Evolutionary conservation across 2,888 invertebrate genomes (phyloP).

Genomic region (Epinotia demarniana): DNA sequence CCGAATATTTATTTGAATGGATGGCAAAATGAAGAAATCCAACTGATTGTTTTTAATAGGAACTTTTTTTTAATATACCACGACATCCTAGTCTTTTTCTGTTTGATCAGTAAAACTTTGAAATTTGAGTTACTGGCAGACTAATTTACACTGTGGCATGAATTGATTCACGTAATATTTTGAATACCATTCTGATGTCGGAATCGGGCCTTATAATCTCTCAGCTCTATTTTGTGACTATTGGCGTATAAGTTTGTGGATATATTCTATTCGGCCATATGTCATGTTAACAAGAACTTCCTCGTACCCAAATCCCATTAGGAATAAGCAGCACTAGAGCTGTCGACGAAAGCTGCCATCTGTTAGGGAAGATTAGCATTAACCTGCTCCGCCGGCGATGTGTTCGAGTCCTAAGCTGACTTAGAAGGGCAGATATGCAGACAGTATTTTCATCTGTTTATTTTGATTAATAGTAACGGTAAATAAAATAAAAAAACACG

Average conservation of each 20-base stretch:
- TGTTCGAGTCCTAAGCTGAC: not conserved
- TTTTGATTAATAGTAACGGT: too few species aligned
- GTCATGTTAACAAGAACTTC: slow-evolving; percentile 24
- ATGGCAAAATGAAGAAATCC: too few species aligned
- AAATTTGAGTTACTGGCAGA: not conserved
- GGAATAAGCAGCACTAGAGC: slow-evolving; percentile 43
- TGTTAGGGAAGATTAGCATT: slow-evolving; percentile 73
- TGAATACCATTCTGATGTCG: not conserved
- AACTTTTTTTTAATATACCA: too few species aligned
- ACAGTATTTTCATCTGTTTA: not conserved
- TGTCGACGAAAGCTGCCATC: slow-evolving; percentile 66
- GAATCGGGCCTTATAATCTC: not conserved
- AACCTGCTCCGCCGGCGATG: slow-evolving; percentile 47
- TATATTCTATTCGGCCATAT: slow-evolving; percentile 2
- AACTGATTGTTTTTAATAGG: too few species aligned
- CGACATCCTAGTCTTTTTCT: too few species aligned
- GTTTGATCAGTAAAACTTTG: too few species aligned
- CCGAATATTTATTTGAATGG: not conserved
- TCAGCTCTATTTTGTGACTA: not conserved
- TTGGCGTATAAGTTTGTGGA: not conserved
- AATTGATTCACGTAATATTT: not conserved
- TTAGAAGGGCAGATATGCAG: not conserved
- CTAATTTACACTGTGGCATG: not conserved
- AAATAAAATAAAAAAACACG: too few species aligned
- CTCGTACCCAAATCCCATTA: slow-evolving; percentile 28